Base-by-base conservation (phyloP, 2,113 vertebrate species). In the Paradisaea rubra region DNA sequence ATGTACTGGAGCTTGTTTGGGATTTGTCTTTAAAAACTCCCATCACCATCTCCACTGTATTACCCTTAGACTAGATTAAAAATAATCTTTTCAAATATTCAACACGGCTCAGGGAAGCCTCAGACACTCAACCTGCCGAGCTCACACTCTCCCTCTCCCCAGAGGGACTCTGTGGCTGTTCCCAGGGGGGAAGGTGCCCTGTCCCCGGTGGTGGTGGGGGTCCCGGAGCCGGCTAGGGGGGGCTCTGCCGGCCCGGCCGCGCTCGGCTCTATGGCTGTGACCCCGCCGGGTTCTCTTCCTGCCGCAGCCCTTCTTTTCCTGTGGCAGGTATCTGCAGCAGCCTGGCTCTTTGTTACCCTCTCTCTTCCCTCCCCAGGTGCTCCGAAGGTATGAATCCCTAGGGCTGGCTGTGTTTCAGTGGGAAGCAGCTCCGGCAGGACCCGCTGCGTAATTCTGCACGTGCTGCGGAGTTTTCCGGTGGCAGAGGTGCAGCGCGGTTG, bases 261-360 rank as follows among this genome's bases (percentile, higher is more conserved):
- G 20, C 47, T 6, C 79, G 24, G 81, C 97, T 95, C 95, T 91
- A 44, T 93, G 95, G 93, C 96, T 86, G 25, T 97, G 96, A 96
- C 96, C 91, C 94, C 82, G 64, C 18, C 60, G 59, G 80, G 74
- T 97, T 97, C 95, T 80, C 94, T 96, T 97, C 95, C 95, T 96
- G 96, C 95, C 87, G 78, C 94, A 83, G 90, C 79, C 22, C 69
- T 79, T 79, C 92, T 82, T 94, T 91, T 96, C 94, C 95, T 96
- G 94, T 82, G 63, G 89, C 92, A 93, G 93, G 91, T 97, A 80
- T 69, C 68, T 74, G 94, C 76, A 41, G 95, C 89, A 68, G 91
- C 35, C 89, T 33, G 94, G 91, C 91, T 95, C 94, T 96, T 96
- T 96, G 96, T 97, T 96, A 92, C 42, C 56, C 82, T 60, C 69